Evolutionary conservation across 2,797 vertebrate genomes (phyloP), one percentile per base, ranked within the genome.

Genomic region (Gallirallus australis): DNA sequence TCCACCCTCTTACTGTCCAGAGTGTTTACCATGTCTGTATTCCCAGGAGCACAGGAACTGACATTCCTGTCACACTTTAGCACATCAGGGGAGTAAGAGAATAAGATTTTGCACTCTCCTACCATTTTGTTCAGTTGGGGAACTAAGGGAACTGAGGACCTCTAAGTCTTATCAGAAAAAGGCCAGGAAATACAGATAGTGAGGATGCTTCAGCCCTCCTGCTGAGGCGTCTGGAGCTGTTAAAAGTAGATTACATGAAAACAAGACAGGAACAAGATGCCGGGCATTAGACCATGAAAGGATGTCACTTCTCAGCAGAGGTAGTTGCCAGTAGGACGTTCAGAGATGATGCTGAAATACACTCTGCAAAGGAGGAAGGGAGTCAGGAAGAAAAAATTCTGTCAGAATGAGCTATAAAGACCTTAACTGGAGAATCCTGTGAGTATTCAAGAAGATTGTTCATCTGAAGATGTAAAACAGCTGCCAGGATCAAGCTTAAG

Each of bases 251-350:
- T 92, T 90, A 82, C 66, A 64, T 75, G 72, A 89, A 93, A 96
- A 95, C 92, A 97, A 91, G 94, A 93, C 91, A 95, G 50, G 69
- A 85, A 93, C 88, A 93, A 95, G 86, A 65, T 50, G 48, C 64
- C 50, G 69, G 82, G 89, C 50, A 1, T 91, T 81, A 81, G 92
- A 93, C 76, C 27, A 0, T 93, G 92, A 96, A 95, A 94, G 65
- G 80, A 82, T 93, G 92, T 93, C 94, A 86, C 89, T 95, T 82
- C 71, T 89, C 83, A 92, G 93, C 71, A 87, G 75, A 66, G 25
- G 45, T 64, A 68, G 52, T 27, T 93, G 57, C 86, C 81, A 87
- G 57, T 75, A 78, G 76, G 37, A 97, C 77, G 69, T 85, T 91
- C 37, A 68, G 82, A 50, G 73, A 54, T 64, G 64, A 77, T 80